phyloP scores from a whole-genome alignment of 2,888 invertebrate species.

The Chloroclysta siterata region DNA sequence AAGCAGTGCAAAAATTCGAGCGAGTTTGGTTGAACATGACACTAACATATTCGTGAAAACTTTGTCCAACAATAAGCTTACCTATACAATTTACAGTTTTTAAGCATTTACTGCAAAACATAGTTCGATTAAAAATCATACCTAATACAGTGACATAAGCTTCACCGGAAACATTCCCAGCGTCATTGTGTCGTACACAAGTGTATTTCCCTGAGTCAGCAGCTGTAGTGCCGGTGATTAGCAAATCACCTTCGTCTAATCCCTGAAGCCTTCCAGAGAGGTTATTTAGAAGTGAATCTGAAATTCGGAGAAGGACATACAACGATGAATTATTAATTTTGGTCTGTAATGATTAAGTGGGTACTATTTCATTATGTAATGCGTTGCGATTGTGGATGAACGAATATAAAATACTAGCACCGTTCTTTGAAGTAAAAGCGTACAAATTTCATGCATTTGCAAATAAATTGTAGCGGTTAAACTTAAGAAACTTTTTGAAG shows the following conservation, averaged over 20 bases:
- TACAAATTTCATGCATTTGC: no score
- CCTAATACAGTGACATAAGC: constrained; percentile 93
- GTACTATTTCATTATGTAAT: constrained; percentile 16
- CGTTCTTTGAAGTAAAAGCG: no score
- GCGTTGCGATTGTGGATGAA: constrained; percentile 2
- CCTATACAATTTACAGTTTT: no score
- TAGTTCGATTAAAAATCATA: constrained; percentile 62
- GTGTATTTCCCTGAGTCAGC: constrained; percentile 95
- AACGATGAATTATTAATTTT: background rate
- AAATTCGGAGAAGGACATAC: constrained; percentile 37
- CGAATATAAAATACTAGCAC: background rate
- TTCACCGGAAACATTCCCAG: constrained; percentile 93
- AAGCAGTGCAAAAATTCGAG: constrained; percentile 25
- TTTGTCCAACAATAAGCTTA: background rate
- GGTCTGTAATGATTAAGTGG: background rate
- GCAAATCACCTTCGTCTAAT: constrained; percentile 93
- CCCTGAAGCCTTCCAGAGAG: constrained; percentile 91
- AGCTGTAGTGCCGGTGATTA: constrained; percentile 93
- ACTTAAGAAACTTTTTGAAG: no score
- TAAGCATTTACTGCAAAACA: background rate
- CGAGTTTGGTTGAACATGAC: constrained; percentile 21
- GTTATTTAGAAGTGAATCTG: constrained; percentile 79
- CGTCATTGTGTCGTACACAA: constrained; percentile 95
- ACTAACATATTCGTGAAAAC: constrained; percentile 11
- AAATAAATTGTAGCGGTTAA: no score